Base-by-base conservation (phyloP, 2,797 vertebrate species). In the Hoplostethus mediterraneus region DNA sequence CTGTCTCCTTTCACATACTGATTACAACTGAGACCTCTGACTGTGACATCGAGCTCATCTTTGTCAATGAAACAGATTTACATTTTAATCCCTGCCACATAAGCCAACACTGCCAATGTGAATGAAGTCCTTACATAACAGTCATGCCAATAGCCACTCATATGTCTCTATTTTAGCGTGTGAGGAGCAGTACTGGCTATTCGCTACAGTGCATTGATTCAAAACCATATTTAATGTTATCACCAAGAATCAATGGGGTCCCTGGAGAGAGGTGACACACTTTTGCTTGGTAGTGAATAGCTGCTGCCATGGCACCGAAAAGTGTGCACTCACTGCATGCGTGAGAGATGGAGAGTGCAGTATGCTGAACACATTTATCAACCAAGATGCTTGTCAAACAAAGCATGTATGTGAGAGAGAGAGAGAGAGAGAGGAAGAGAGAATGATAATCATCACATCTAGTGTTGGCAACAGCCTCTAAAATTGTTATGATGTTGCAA, bases 51-150 rank as follows among this genome's bases (percentile, higher is more conserved):
- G 48, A 63, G 49, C 63, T 66, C 33, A 14, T 74, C 40, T 81
- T 78, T 82, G 68, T 80, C 80, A 80, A 77, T 79, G 65, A 86
- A 86, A 75, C 75, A 84, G 74, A 84, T 82, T 87, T 75, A 72
- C 58, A 79, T 79, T 67, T 78, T 71, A 79, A 86, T 76, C 83
- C 58, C 42, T 33, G n/a, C 54, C 65, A 53, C 66, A 78, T 59
- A 73, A 76, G 71, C 67, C 76, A 63, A 63, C 47, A 49, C 31
- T 51, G 48, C 17, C 62, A 72, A 65, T 67, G 77, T 60, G 67
- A 80, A 54, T 60, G 48, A 69, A 75, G 66, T 81, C 48, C 48
- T 84, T 87, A 80, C 63, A 51, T 83, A 81, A 88, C 59, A 62
- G 42, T 13, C 31, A 9, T 47, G 62, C 67, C 57, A 17, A 49